A percentile compares a stretch with the other conserved stretches of the same genome.
Conservation (phyloP, 2,797 vertebrate genomes). For the Rhinoraja longicauda region DNA sequence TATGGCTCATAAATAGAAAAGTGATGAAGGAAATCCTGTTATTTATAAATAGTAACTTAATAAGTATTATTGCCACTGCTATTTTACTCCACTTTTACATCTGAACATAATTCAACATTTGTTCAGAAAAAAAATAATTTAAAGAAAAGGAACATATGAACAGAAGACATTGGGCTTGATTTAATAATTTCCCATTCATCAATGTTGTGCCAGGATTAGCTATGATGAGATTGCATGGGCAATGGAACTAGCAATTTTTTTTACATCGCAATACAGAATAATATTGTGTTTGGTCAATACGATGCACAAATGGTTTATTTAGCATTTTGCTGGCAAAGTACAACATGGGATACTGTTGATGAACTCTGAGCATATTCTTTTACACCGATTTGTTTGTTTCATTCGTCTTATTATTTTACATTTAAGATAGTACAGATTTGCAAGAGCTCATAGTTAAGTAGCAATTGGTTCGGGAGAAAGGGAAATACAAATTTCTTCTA, state of each 20-base stretch:
- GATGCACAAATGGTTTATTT: background rate
- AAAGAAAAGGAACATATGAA: conserved; percentile 34
- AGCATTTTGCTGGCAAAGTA: background rate
- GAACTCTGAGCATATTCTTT: background rate
- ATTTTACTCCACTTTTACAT: conserved; percentile 76
- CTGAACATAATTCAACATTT: conserved; percentile 67
- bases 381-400: background rate
- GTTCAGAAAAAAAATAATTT: conserved; percentile 60
- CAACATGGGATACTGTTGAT: background rate
- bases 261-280: background rate
- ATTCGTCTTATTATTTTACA: background rate
- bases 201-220: background rate
- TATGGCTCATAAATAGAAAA: background rate
- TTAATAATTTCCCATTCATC: conserved; percentile 21
- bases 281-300: background rate
- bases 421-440: background rate
- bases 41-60: background rate
- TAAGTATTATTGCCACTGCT: conserved; percentile 56
- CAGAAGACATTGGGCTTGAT: conserved; percentile 34
- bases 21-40: background rate
- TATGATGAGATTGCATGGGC: background rate
- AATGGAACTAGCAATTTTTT: background rate
- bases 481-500: background rate
- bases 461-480: background rate
- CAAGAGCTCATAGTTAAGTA: background rate